Percentiles rank a stretch among this genome's conserved stretches.
Conservation (phyloP, 2,888 invertebrate species). For the Gasteruption jaculator region DNA sequence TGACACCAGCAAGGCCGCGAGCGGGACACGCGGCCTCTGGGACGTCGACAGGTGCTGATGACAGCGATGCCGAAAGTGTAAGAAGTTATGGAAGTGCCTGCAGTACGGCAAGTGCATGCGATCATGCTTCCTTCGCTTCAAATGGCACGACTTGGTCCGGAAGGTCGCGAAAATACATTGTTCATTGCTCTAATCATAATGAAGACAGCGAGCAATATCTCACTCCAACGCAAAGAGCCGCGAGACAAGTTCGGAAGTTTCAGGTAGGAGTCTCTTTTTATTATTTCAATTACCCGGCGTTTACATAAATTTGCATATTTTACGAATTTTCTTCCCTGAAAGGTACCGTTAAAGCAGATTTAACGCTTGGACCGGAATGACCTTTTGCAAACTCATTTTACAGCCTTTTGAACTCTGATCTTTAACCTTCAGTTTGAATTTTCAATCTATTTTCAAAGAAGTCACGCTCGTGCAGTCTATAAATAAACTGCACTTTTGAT, state of each 20-base stretch:
- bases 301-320: no score
- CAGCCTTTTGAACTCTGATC: no score
- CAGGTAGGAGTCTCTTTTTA: slow-evolving; percentile 40
- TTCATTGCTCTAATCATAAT: slow-evolving; percentile 79
- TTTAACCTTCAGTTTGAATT: no score
- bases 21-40: slow-evolving; percentile 42
- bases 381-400: no score
- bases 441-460: no score
- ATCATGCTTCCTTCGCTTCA: slow-evolving; percentile 76
- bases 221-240: slow-evolving; percentile 83
- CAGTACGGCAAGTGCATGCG: slow-evolving; percentile 75
- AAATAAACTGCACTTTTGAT: no score
- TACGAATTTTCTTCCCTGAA: no score
- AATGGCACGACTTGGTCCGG: slow-evolving; percentile 60
- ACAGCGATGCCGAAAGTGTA: slow-evolving; percentile 69
- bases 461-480: no score
- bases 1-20: slow-evolving; percentile 46
- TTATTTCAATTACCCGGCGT: no score
- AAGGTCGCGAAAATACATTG: slow-evolving; percentile 64
- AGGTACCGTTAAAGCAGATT: no score
- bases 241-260: slow-evolving; percentile 73
- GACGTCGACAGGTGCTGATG: slow-evolving; percentile 50
- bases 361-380: no score
- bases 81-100: slow-evolving; percentile 72
- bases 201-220: slow-evolving; percentile 78